phyloP scores from a whole-genome alignment of 2,888 invertebrate genomes.

The Alcis repandata region DNA sequence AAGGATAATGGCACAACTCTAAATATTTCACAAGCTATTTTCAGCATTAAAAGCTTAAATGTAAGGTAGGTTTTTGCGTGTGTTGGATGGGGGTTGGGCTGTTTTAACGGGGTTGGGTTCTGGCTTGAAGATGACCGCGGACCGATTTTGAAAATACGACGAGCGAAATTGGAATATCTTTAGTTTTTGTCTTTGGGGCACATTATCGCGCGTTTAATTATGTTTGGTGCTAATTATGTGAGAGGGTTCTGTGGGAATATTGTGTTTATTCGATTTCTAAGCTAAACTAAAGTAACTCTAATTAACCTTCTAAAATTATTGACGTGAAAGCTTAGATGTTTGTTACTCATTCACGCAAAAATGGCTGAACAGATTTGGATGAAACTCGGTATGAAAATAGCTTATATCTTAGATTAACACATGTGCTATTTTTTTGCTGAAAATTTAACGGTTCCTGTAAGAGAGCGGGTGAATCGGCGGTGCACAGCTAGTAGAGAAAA shows the following conservation, averaged over 20 bases:
- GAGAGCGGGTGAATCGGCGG: no score
- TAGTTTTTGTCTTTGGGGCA: slow-evolving; percentile 72
- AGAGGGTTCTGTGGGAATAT: slow-evolving; percentile 27
- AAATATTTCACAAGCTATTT: background rate
- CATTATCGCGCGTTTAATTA: slow-evolving; percentile 78
- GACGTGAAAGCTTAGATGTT: no score
- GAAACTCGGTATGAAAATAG: no score
- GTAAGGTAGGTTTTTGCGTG: slow-evolving; percentile 28
- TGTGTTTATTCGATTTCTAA: background rate
- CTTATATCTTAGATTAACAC: no score
- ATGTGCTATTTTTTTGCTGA: no score
- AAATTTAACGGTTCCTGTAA: no score
- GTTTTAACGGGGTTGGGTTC: slow-evolving; percentile 29
- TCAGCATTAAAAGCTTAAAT: slow-evolving; percentile 13
- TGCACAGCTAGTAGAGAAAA: no score
- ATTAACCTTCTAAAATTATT: no score
- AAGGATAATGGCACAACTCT: slow-evolving; percentile 35
- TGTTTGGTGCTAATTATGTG: slow-evolving; percentile 76
- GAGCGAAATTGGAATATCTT: slow-evolving; percentile 77
- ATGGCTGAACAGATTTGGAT: no score
- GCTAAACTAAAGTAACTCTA: no score
- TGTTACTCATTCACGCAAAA: no score
- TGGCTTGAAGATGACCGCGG: slow-evolving; percentile 61
- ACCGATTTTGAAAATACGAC: slow-evolving; percentile 84
- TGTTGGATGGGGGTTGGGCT: slow-evolving; percentile 19